Percentiles rank a stretch among this genome's conserved stretches.
phyloP scores from a whole-genome alignment of 2,113 vertebrate genomes.

The Istiophorus platypterus region DNA sequence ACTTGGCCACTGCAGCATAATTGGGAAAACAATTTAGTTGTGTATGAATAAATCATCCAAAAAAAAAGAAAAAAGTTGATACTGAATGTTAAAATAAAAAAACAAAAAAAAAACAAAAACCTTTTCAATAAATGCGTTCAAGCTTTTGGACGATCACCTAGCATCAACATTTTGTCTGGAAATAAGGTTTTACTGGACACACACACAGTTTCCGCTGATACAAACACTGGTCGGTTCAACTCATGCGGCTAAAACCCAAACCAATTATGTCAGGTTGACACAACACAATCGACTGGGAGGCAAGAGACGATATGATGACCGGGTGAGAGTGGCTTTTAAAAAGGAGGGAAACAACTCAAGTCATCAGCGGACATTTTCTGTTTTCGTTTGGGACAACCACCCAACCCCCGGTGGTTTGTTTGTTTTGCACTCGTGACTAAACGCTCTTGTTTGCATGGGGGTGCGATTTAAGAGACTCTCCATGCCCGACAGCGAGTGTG shows the following conservation, averaged over 20 bases:
- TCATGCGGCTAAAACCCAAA: constrained; percentile 33
- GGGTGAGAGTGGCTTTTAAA: constrained; percentile 30
- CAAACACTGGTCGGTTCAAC: constrained; percentile 26
- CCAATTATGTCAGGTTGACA: constrained; percentile 40
- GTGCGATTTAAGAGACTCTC: constrained; percentile 69
- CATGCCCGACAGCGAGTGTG: constrained; percentile 50
- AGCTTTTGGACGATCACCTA: not conserved
- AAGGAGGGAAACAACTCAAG: constrained; percentile 40
- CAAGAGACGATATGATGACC: constrained; percentile 7
- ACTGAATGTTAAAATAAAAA: too few species aligned
- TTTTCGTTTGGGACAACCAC: constrained; percentile 50
- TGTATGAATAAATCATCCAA: too few species aligned
- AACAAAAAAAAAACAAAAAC: too few species aligned
- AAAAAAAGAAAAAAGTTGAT: too few species aligned
- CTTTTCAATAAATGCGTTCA: not conserved
- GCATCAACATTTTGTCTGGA: not conserved
- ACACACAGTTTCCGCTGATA: not conserved
- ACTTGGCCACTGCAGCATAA: too few species aligned
- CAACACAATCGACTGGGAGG: constrained; percentile 8
- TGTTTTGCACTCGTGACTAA: constrained; percentile 55
- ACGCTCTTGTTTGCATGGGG: constrained; percentile 61
- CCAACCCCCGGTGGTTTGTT: too few species aligned
- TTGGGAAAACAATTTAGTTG: too few species aligned
- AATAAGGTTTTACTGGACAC: not conserved
- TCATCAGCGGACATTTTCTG: constrained; percentile 35